Base-by-base conservation (phyloP, 1,140 invertebrate genomes). In the Lutraria rhynchaena region DNA sequence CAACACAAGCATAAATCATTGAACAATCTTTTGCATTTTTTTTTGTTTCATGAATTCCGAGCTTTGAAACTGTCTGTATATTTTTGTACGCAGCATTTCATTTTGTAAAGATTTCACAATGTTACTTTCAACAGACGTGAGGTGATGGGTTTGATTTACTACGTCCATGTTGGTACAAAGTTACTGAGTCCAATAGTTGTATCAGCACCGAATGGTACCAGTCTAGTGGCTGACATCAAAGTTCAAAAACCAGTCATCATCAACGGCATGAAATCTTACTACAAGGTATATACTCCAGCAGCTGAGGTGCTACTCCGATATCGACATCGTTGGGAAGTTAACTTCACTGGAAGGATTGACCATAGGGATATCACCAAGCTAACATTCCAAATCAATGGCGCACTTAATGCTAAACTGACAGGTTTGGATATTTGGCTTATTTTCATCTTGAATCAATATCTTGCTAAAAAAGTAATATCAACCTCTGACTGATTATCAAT, bases 301-400 rank as follows among this genome's bases (percentile, higher is more conserved):
- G 9, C 63, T 7, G 44, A 41, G 24, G n/a, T 51, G 13, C 63
- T 67, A 1, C 35, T 49, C 22, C 27, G 63, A 41, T 67, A 67
- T 31, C 15, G 58, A 41, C 35, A 63, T 37, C 44, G 5, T 29
- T 75, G 73, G 73, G 44, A 61, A 51, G 44, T 75, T 1, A 75
- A 41, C 27, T 75, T 75, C 33, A 44, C 51, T 35, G 73, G 58
- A 11, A 41, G 58, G 11, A 46, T 75, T 4, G 73, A 75, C 15
- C 1, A 2, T 9, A 7, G 73, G 22, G 44, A 75, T 27, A 58
- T 75, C n/a, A 22, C 15, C 24, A 60, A 29, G 31, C 35, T 75
- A 0, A 61, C 57, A 1, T 1, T 15, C 3, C 57, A 75, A 35
- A n/a, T 75, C 44, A 61, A 60, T 1, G 9, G 22, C 1, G 57